A percentile compares a stretch with the other conserved stretches of the same genome.
Conservation (phyloP, 2,113 vertebrate genomes). For the Hiodon alosoides region DNA sequence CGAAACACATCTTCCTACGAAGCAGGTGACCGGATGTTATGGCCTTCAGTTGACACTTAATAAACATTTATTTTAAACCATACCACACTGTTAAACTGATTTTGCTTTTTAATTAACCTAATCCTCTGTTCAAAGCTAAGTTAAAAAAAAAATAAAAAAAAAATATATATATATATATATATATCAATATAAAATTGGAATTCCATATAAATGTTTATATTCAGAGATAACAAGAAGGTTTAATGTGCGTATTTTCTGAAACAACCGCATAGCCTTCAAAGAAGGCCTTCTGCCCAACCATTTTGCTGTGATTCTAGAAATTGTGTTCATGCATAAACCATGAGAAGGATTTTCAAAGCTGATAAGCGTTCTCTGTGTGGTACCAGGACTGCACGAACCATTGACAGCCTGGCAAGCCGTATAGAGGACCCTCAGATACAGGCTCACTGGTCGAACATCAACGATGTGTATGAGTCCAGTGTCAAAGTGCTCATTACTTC, state of each 20-base stretch:
- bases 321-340: background rate
- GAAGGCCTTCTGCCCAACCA: no score
- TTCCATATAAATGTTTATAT: no score
- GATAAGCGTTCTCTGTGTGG: background rate
- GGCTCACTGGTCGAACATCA: slow-evolving; percentile 98
- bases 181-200: no score
- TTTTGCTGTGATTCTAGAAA: background rate
- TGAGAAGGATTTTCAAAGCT: background rate
- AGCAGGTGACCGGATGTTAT: slow-evolving; percentile 62
- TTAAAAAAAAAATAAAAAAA: no score
- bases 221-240: no score
- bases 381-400: slow-evolving; percentile 84
- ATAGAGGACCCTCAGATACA: slow-evolving; percentile 98
- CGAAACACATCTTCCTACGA: slow-evolving; percentile 94
- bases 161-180: no score
- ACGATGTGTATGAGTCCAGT: slow-evolving; percentile 94
- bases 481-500: slow-evolving; percentile 98
- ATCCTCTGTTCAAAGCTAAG: no score
- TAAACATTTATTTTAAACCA: no score
- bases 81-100: no score
- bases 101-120: no score
- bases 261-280: no score
- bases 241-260: no score
- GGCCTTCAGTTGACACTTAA: background rate
- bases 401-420: slow-evolving; percentile 88